Evolutionary conservation across 2,113 vertebrate genomes (phyloP).

Genomic region (Pimephales promelas): DNA sequence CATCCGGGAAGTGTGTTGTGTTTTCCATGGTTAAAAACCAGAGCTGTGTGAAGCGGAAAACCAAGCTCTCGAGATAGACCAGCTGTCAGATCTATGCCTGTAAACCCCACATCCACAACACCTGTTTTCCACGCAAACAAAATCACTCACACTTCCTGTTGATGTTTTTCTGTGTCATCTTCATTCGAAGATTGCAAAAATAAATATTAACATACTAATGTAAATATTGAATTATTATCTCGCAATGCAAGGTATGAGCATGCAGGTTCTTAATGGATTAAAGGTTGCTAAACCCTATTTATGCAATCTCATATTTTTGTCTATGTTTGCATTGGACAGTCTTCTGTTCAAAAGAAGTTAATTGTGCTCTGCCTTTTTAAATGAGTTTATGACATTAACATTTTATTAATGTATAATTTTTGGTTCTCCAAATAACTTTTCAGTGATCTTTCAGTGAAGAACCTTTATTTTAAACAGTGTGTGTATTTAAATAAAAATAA

Average conservation of each 20-base stretch:
- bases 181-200: not conserved
- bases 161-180: constrained; percentile 40
- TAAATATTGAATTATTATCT: not conserved
- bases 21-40: constrained; percentile 54
- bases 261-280: not conserved
- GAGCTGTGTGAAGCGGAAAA: constrained; percentile 51
- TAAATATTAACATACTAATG: not conserved
- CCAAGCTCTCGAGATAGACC: constrained; percentile 32
- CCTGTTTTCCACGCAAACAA: constrained; percentile 60
- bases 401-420: not conserved
- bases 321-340: not conserved
- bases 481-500: not conserved
- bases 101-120: constrained; percentile 60
- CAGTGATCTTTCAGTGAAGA: too few species aligned
- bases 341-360: not conserved
- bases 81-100: constrained; percentile 45
- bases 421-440: too few species aligned
- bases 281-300: not conserved
- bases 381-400: not conserved
- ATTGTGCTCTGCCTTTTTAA: not conserved
- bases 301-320: not conserved
- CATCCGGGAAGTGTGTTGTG: constrained; percentile 54
- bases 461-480: too few species aligned
- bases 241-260: not conserved
- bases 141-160: constrained; percentile 53